Evolutionary conservation across 2,113 vertebrate genomes (phyloP).

Genomic region (Gallinago paraguaiae): DNA sequence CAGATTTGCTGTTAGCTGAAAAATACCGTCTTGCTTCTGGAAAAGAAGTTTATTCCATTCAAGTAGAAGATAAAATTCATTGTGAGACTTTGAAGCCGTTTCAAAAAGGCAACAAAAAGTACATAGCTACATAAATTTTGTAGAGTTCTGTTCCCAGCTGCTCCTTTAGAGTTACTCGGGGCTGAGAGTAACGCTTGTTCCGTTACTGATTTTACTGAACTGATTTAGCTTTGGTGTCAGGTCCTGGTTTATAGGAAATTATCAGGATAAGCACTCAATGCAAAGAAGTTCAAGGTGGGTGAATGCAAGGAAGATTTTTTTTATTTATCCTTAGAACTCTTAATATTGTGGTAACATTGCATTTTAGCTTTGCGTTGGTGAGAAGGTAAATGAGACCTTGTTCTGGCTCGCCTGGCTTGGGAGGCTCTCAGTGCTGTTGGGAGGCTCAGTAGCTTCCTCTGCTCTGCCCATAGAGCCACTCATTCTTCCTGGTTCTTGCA

Average conservation of each 20-base stretch:
- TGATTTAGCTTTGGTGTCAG: not conserved
- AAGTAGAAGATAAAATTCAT: not conserved
- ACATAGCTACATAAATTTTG: not conserved
- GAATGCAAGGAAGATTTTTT: not conserved
- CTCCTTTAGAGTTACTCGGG: not conserved
- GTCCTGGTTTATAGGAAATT: not conserved
- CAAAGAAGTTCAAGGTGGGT: not conserved
- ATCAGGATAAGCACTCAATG: not conserved
- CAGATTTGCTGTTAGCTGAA: not conserved
- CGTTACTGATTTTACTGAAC: not conserved
- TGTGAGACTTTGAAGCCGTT: not conserved
- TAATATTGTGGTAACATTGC: rapidly evolving
- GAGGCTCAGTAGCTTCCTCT: not conserved
- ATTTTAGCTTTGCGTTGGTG: not conserved
- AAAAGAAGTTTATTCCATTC: not conserved
- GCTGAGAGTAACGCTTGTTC: not conserved
- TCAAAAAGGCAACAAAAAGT: not conserved
- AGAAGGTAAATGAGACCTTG: not conserved
- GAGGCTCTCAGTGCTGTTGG: not conserved
- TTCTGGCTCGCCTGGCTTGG: not conserved
- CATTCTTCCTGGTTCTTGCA: rapidly evolving
- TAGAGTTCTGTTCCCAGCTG: not conserved
- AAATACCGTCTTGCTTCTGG: not conserved
- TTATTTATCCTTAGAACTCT: not conserved
- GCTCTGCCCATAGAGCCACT: not conserved